A percentile compares a stretch with the other conserved stretches of the same genome.
These are phyloP conservation scores for Platycheirus albimanus DNA, from an alignment of 2,888 invertebrate genomes.

Conservation along the genomic window DNA sequence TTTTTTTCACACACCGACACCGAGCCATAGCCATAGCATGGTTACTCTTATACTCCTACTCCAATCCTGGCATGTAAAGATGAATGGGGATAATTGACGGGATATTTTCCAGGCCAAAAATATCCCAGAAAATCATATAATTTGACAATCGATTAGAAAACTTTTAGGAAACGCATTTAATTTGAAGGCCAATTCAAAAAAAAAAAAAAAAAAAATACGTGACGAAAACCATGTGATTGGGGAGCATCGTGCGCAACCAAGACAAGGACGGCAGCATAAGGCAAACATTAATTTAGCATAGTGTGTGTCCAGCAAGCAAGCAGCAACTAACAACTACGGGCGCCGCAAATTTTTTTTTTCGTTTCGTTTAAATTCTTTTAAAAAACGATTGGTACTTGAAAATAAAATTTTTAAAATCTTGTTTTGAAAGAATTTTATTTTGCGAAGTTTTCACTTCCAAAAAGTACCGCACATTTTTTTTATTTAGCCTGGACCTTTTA, in stretches of 20 bases:
- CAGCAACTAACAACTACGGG: slow-evolving; percentile 74
- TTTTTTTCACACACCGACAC: not conserved
- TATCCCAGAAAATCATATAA: not conserved
- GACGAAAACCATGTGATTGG: slow-evolving; percentile 64
- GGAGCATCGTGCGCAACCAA: slow-evolving; percentile 61
- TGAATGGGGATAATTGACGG: too few relatives aligned
- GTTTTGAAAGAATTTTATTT: too few relatives aligned
- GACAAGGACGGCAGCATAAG: slow-evolving; percentile 60
- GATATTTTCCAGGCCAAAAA: not conserved
- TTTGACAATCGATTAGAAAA: not conserved
- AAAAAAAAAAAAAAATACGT: slow-evolving; percentile 5
- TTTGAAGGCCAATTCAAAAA: not conserved
- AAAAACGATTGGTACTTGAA: slow-evolving; percentile 26
- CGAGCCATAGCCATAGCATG: too few relatives aligned
- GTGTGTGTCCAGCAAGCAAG: slow-evolving; percentile 7
- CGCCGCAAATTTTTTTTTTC: slow-evolving; percentile 76
- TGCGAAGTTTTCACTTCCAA: not conserved
- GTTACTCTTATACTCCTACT: too few relatives aligned
- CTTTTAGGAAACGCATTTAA: not conserved
- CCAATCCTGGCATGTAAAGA: too few relatives aligned
- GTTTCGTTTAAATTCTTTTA: too few relatives aligned
- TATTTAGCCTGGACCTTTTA: slow-evolving; percentile 48
- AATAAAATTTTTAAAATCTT: not conserved
- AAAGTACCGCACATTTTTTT: slow-evolving; percentile 12
- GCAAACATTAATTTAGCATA: not conserved